These are phyloP conservation scores for Lordiphosa clarofinis DNA, from an alignment of 1,140 invertebrate species.

Conservation along the genomic window DNA sequence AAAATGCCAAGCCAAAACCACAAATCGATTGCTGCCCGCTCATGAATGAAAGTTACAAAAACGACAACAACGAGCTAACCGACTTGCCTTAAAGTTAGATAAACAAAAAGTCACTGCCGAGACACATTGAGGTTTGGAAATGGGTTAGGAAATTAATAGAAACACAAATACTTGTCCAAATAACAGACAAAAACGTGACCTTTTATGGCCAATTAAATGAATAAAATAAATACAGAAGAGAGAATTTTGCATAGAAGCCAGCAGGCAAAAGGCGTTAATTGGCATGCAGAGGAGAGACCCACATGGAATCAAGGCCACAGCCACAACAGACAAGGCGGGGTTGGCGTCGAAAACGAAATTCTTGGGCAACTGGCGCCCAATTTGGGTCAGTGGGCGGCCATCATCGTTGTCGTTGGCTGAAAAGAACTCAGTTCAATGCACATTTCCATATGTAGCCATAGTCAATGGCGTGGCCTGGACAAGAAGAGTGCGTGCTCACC, in stretches of 20 bases:
- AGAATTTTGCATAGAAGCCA: constrained; percentile 30
- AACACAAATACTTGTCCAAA: constrained; percentile 20
- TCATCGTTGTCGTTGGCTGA: constrained; percentile 28
- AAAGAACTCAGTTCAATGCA: constrained; percentile 56
- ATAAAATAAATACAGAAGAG: constrained; percentile 33
- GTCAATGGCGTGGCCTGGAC: constrained; percentile 6
- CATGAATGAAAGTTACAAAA: constrained; percentile 66
- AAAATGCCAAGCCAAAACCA: constrained; percentile 44
- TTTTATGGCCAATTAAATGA: constrained; percentile 54
- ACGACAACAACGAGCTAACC: constrained; percentile 21
- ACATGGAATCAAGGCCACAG: constrained; percentile 62
- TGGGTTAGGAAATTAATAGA: constrained; percentile 29
- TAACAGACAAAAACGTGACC: constrained; percentile 25
- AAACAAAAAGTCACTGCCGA: constrained; percentile 19
- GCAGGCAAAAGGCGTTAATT: constrained; percentile 54
- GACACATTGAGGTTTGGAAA: constrained; percentile 33
- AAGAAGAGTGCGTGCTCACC: constrained; percentile 21
- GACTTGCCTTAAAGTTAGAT: constrained; percentile 32
- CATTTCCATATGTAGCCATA: constrained; percentile 35
- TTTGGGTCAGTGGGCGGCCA: constrained; percentile 66
- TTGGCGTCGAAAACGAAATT: constrained; percentile 49
- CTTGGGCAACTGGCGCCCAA: constrained; percentile 53
- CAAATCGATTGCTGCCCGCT: constrained; percentile 28
- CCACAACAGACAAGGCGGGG: constrained; percentile 19
- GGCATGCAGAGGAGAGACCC: constrained; percentile 37